Evolutionary conservation across 2,797 vertebrate genomes (phyloP), one percentile per base, ranked within the genome.

Genomic region (Clarias fuscus): DNA sequence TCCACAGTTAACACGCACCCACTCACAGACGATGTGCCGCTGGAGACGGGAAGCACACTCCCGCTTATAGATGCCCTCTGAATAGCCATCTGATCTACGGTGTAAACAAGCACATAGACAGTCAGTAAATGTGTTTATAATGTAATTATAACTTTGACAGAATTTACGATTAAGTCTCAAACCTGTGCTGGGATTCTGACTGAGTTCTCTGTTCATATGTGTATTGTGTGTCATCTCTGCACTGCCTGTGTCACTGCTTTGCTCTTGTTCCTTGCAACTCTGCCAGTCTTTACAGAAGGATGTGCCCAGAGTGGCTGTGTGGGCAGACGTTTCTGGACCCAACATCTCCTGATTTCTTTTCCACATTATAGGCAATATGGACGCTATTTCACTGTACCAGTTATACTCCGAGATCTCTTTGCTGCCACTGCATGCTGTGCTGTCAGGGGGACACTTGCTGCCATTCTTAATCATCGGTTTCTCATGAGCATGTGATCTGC

Each of bases 21-120:
- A 79, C 88, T 88, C 77, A 93, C 91, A 67, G 40, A 86, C 15
- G 3, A 15, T 40, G 92, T n/a, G 15, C 24, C 7, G 37, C 62
- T 68, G 62, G 75, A 37, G 58, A 72, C 14, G 17, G 17, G 67
- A 30, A 77, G 67, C 64, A 48, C 81, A 53, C 59, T 53, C 24
- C 3, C 0, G 4, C 33, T 40, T 48, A 37, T 4, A 33, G 22
- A 48, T 58, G 20, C 18, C 58, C 27, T 20, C 56, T 76, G 11
- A 33, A 40, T 24, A 78, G 58, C 68, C 53, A 77, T 22, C 27
- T 43, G 59, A 80, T 64, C 59, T 80, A 77, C 53, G 20, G 1
- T 37, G 27, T 30, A 20, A 15, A 64, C 5, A 43, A 43, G 43
- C 5, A 79, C 48, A 81, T 22, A 83, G 30, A 5, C 48, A 53